Evolutionary conservation across 1,140 invertebrate genomes (phyloP).

Genomic region (Cephus cinctus): DNA sequence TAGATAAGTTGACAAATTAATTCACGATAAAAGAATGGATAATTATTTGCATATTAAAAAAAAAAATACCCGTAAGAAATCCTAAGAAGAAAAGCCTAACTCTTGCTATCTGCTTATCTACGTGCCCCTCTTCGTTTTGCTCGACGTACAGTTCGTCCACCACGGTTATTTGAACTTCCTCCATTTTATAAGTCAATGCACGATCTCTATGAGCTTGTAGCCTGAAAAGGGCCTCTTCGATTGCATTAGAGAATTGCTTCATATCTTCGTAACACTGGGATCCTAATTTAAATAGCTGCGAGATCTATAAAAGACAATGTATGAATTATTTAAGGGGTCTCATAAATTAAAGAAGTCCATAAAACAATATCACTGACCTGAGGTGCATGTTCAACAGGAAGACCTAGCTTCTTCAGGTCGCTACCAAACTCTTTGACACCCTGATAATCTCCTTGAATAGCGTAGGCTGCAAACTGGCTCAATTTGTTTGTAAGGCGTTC

Average conservation of each 20-base stretch:
- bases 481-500: constrained; percentile 87
- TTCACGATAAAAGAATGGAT: neutral
- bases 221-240: constrained; percentile 89
- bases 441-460: constrained; percentile 91
- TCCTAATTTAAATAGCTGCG: constrained; percentile 95
- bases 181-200: constrained; percentile 94
- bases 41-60: constrained; percentile 5
- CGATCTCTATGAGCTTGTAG: constrained; percentile 82
- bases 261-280: constrained; percentile 87
- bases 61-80: constrained; percentile 72
- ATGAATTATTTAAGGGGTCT: constrained; percentile 3
- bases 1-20: constrained; percentile 33
- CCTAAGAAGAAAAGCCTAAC: constrained; percentile 94
- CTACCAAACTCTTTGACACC: constrained; percentile 90
- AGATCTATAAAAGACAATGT: constrained; percentile 64
- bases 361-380: constrained; percentile 59
- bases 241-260: constrained; percentile 83
- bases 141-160: constrained; percentile 97
- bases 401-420: constrained; percentile 87
- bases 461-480: constrained; percentile 91
- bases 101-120: constrained; percentile 90
- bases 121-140: constrained; percentile 81
- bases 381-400: constrained; percentile 96
- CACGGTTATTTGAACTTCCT: constrained; percentile 95
- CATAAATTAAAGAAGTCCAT: constrained; percentile 3